A percentile compares a stretch with the other conserved stretches of the same genome.
Evolutionary conservation across 2,113 vertebrate genomes (phyloP).

Genomic region (Ahaetulla prasina): DNA sequence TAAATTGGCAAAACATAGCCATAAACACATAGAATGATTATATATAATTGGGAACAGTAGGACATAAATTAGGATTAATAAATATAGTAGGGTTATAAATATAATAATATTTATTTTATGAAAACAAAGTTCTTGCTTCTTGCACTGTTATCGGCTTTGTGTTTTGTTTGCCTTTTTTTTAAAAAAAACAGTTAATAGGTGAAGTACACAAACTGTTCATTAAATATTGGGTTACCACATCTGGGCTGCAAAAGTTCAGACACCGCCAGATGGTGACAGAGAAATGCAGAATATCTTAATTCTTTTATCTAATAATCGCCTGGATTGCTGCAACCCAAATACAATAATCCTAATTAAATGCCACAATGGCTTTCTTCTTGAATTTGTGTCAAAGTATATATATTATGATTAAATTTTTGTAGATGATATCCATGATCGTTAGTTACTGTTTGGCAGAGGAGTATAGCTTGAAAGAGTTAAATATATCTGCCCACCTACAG

Average conservation of each 20-base stretch:
- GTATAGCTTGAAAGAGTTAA: background rate
- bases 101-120: background rate
- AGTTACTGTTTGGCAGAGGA: background rate
- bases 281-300: background rate
- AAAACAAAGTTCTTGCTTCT: background rate
- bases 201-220: background rate
- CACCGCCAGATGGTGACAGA: background rate
- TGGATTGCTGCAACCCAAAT: background rate
- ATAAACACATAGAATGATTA: too few species aligned
- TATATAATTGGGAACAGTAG: too few species aligned
- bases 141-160: background rate
- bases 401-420: background rate
- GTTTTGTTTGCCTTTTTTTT: background rate
- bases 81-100: too few species aligned
- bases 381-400: background rate
- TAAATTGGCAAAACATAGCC: too few species aligned
- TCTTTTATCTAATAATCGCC: background rate
- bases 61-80: too few species aligned
- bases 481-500: background rate
- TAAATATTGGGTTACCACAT: background rate
- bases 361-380: background rate
- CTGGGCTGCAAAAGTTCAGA: background rate
- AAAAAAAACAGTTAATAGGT: background rate
- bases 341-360: background rate
- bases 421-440: background rate